Percentiles rank a stretch among this genome's conserved stretches.
These are phyloP conservation scores for Dendrophyllia cribrosa DNA, from an alignment of 64 coral and sea anemone genomes.

Conservation along the genomic window DNA sequence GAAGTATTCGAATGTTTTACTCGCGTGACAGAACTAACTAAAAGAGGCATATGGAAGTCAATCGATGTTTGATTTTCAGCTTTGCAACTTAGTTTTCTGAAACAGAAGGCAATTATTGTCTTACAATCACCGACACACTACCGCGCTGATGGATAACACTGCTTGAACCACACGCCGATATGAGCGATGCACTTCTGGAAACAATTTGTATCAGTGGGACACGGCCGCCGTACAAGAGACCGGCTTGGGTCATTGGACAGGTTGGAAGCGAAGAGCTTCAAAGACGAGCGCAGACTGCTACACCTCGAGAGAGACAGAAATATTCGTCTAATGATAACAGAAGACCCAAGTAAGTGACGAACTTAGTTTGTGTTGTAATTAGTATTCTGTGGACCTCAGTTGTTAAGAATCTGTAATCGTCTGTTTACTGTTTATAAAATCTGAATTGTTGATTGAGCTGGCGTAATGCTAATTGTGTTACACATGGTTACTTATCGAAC, in stretches of 20 bases:
- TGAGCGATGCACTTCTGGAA: conserved; percentile 58
- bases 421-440: neutral
- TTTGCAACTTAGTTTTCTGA: neutral
- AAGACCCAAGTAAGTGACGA: conserved; percentile 37
- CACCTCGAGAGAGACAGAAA: neutral
- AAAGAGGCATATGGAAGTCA: no score
- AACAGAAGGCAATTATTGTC: neutral
- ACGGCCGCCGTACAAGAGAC: conserved; percentile 64
- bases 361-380: neutral
- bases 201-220: conserved; percentile 62
- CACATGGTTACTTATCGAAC: no score
- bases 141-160: neutral
- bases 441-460: neutral
- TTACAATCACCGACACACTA: neutral
- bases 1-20: no score
- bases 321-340: neutral
- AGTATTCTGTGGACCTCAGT: neutral
- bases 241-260: conserved; percentile 61
- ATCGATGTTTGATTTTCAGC: neutral
- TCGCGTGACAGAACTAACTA: no score
- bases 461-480: neutral
- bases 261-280: conserved; percentile 22
- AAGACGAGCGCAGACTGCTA: conserved; percentile 47
- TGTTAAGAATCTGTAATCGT: neutral
- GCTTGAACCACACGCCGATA: neutral